These are phyloP conservation scores for Cynaeus angustus DNA, from an alignment of 2,888 invertebrate genomes.

Conservation along the genomic window DNA sequence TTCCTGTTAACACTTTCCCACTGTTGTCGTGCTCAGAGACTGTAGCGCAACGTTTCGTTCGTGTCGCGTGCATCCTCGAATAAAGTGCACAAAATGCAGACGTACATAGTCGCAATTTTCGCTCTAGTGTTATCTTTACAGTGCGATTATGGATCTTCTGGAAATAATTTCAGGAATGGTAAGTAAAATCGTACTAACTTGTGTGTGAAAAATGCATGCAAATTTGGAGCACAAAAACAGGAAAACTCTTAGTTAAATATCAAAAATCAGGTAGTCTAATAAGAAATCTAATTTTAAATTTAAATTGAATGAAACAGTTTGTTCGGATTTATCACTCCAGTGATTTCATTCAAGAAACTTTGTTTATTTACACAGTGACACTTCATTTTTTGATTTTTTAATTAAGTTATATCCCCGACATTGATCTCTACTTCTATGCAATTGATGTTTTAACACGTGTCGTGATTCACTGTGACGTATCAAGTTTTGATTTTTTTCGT, in stretches of 20 bases:
- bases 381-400: background rate
- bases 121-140: conserved; percentile 45
- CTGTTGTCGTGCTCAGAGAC: conserved; percentile 29
- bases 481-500: background rate
- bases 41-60: conserved; percentile 38
- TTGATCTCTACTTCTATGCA: conserved; percentile 1
- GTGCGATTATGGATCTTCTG: conserved; percentile 46
- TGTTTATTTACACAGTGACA: conserved; percentile 27
- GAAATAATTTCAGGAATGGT: conserved; percentile 53
- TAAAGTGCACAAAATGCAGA: conserved; percentile 49
- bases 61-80: conserved; percentile 32
- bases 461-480: background rate
- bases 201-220: background rate
- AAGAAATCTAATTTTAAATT: too few relatives aligned
- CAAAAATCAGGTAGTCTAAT: too few relatives aligned
- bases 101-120: conserved; percentile 35
- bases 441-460: background rate
- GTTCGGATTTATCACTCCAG: too few relatives aligned
- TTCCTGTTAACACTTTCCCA: conserved; percentile 55
- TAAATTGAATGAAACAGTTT: too few relatives aligned
- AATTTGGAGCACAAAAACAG: too few relatives aligned
- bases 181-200: conserved; percentile 9
- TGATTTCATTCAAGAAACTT: too few relatives aligned
- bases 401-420: background rate
- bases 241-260: too few relatives aligned